Evolutionary conservation across 2,888 invertebrate genomes (phyloP), one percentile per base, ranked within the genome.

Genomic region (Amiota minor): DNA sequence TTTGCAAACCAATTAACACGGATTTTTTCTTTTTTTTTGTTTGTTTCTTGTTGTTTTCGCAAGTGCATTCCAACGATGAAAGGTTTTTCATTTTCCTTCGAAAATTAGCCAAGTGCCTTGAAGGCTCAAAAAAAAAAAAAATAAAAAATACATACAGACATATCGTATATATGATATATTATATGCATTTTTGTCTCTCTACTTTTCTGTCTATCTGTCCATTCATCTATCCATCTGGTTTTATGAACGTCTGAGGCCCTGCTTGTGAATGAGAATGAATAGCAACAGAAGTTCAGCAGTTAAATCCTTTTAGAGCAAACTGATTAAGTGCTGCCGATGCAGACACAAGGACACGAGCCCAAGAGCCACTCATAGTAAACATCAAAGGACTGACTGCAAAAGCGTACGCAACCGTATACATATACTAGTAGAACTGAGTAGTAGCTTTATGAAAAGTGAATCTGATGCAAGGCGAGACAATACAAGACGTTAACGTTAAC

Each of bases 301-400:
- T 68, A 68, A 68, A 68, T 68, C 67, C 59, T 70, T 71, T 67
- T 71, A 59, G 75, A 70, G 35, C 53, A 70, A 76, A 77, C 76
- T 80, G 76, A 82, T 82, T 82, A 84, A 83, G 82, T 76, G 78
- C 45, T 73, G 76, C 71, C 62, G 74, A 67, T 64, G 70, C 46
- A 55, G 73, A 62, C 70, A 71, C 75, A 76, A 73, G 75, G 74
- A 75, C 69, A 62, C 72, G 68, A 56, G 84, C 73, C 85, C 75
- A 76, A 85, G 86, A 81, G 79, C 72, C 80, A 81, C 85, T 86
- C 80, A 71, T 76, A 76, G 45, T 73, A 78, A 81, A 86, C 86
- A 85, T 87, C 87, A 86, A 86, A 86, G 87, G 82, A 77, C 81
- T 35, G 6, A 35, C 35, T 84, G 65, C 49, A 75, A 79, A 53